Base-by-base conservation (phyloP, 1,140 invertebrate genomes). In the Pachypeltis micranthus region DNA sequence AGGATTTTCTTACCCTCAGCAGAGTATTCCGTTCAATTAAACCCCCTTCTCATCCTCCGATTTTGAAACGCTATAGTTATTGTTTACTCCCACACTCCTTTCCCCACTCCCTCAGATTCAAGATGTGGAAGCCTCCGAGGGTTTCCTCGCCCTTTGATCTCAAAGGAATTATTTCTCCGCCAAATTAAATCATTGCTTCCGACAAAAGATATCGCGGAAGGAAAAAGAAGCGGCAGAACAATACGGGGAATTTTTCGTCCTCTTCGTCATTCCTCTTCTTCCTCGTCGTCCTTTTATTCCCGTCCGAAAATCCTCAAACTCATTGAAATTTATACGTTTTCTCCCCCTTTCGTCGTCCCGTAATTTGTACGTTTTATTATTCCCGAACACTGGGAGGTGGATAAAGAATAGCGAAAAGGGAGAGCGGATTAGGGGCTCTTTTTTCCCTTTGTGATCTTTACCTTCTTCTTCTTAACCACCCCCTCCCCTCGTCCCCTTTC, bases 281-380 rank as follows among this genome's bases (percentile, higher is more conserved):
- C n/a, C n/a, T n/a, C n/a, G n/a, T 51, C 4, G 12, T 21, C 47
- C 19, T 21, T 51, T 51, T 51, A 51, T 51, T 51, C 47, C 47
- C 23, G 47, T 51, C 47, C 19, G 4, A 51, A 51, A 51, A 10
- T 21, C 47, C 47, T 51, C 47, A 10, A 51, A 51, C 47, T 51
- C 47, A 51, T 51, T 51, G 47, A 51, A 51, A 51, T 51, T 51
- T 51, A 51, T 51, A 51, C 47, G 47, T 51, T 51, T 51, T 51
- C 47, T 51, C 47, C 47, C 47, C 47, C 21, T 51, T 21, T 21
- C 47, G 4, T 7, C 7, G 47, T 21, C 47, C 21, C 47, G 47
- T 51, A 51, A 51, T 51, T 51, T 51, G 47, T 51, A 51, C 47
- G 47, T 51, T 51, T 51, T 51, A 51, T 51, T 51, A 51, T 51